Conservation (phyloP, 2,888 invertebrate genomes). For the Fragum whitleyi region DNA sequence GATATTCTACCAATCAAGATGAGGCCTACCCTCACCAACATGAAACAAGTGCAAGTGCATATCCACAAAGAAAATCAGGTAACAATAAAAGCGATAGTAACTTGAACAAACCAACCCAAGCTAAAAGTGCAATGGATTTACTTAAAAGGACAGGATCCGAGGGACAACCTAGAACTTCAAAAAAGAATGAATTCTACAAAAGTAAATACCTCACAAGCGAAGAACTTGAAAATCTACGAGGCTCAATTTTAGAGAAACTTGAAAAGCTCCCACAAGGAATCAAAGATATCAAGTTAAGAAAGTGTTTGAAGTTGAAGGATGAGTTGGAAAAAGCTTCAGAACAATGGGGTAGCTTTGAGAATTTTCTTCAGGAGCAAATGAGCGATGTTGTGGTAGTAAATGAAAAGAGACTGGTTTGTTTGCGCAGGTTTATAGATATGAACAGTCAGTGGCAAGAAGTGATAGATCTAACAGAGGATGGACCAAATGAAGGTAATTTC, state of each 20-base stretch:
- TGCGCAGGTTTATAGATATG: neutral
- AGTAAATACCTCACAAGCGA: neutral
- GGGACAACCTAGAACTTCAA: neutral
- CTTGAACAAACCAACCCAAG: neutral
- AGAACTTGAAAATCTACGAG: neutral
- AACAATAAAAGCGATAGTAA: neutral
- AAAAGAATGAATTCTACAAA: neutral
- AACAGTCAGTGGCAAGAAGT: neutral
- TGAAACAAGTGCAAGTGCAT: neutral
- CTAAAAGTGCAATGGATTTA: conserved; percentile 1
- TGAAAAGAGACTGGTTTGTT: neutral
- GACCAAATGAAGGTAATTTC: neutral
- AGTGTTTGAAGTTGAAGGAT: neutral
- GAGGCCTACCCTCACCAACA: neutral
- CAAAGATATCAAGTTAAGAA: neutral
- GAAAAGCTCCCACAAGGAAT: neutral
- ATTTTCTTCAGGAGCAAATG: conserved; percentile 15
- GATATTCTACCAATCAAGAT: neutral
- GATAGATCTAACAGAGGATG: conserved; percentile 7
- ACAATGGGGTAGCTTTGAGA: neutral
- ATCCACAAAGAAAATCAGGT: neutral
- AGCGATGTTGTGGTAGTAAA: neutral
- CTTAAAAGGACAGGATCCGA: conserved; percentile 5
- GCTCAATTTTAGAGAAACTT: neutral
- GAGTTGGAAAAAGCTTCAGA: neutral